Base-by-base conservation (phyloP, 2,797 vertebrate genomes). In the Loris lydekkerianus region DNA sequence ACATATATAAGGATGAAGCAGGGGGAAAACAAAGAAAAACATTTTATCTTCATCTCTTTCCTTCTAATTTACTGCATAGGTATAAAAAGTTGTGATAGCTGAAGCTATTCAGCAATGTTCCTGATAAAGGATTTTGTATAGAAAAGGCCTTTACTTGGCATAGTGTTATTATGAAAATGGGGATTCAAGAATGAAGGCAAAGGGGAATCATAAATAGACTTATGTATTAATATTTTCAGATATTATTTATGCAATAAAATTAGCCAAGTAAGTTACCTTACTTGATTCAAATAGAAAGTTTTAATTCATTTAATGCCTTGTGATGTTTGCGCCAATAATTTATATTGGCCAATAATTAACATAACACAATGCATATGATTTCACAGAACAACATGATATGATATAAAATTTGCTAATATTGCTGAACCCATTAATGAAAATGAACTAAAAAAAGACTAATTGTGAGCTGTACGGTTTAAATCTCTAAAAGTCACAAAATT, bases 281-380 rank as follows among this genome's bases (percentile, higher is more conserved):
- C 11, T 61, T 78, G 10, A 80, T 23, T 49, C 14, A 46, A 67
- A 78, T 4, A 86, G 0, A 78, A 86, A 76, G 13, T 9, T 4
- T 72, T 65, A 73, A 60, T 23, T 95, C 49, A 85, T 5, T 67
- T 40, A 76, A 91, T 20, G 4, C 17, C 10, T 83, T 61, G 60
- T 82, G 10, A 2, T 81, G 43, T 34, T 86, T 58, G 58, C 31
- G 40, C 5, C n/a, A 27, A 87, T 69, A 70, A 69, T 20, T 56
- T 10, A 95, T n/a, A n/a, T n/a, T n/a, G n/a, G n/a, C n/a, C n/a
- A n/a, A 60, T 73, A 91, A 87, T 91, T 63, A 73, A 89, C 80
- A 4, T 37, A 72, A 11, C 3, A 34, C 4, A 4, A 75, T 73
- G 17, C 2, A 37, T 34, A 56, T 67, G 2, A 49, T 83, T 80